These are phyloP conservation scores for Chaetogeoica ovagalla DNA, from an alignment of 2,888 invertebrate species.

Conservation along the genomic window DNA sequence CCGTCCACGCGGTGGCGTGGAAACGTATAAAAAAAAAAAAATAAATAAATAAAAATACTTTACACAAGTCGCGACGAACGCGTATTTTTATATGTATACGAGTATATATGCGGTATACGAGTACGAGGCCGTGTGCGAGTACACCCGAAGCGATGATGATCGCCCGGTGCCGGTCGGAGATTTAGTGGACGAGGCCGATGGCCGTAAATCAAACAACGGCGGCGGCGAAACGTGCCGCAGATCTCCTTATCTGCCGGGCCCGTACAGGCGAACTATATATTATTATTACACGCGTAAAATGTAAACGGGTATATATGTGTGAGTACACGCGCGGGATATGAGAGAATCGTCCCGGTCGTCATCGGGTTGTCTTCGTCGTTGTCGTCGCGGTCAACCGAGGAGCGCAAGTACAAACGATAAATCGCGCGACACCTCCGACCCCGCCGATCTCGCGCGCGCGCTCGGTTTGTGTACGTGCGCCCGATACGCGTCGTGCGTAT, in stretches of 20 bases:
- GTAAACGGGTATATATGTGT: too few relatives aligned
- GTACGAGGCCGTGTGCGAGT: background rate
- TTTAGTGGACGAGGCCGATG: constrained; percentile 30
- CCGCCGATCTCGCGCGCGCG: too few relatives aligned
- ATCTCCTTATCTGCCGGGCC: constrained; percentile 41
- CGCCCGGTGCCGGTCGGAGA: constrained; percentile 10
- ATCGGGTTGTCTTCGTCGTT: too few relatives aligned
- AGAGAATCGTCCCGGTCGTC: background rate
- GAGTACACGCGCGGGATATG: too few relatives aligned
- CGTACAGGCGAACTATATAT: background rate
- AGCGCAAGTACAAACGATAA: constrained; percentile 9
- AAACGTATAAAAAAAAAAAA: too few relatives aligned
- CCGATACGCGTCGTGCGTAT: background rate
- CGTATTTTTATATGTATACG: too few relatives aligned
- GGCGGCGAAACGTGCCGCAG: constrained; percentile 27
- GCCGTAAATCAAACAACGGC: constrained; percentile 44
- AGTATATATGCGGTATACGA: too few relatives aligned
- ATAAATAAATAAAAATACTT: too few relatives aligned
- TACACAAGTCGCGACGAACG: too few relatives aligned
- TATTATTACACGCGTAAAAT: background rate
- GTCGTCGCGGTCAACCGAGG: background rate
- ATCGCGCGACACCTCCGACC: constrained; percentile 22
- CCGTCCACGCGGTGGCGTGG: too few relatives aligned
- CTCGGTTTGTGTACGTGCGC: too few relatives aligned
- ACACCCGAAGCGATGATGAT: constrained; percentile 1